Percentiles rank a stretch among this genome's conserved stretches.
These are phyloP conservation scores for Busseola fusca DNA, from an alignment of 2,888 invertebrate genomes.

Conservation along the genomic window DNA sequence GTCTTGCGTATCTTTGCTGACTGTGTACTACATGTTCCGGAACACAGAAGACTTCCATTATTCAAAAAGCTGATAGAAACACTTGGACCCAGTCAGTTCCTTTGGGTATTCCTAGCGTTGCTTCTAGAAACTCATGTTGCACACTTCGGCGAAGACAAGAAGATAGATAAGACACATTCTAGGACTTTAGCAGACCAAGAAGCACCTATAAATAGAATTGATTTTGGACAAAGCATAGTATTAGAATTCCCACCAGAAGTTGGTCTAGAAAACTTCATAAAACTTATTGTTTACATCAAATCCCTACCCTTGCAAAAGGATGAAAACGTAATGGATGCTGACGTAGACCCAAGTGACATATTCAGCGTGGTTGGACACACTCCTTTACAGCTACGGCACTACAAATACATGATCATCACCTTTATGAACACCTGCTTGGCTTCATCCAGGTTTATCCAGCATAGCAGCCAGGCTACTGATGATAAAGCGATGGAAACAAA, in stretches of 20 bases:
- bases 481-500: conserved; percentile 87
- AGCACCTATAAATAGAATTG: conserved; percentile 89
- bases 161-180: conserved; percentile 72
- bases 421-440: conserved; percentile 92
- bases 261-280: conserved; percentile 90
- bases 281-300: conserved; percentile 91
- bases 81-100: conserved; percentile 90
- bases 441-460: conserved; percentile 91
- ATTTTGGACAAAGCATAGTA: conserved; percentile 91
- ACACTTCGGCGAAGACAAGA: conserved; percentile 86
- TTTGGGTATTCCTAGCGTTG: conserved; percentile 92
- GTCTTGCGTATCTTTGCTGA: conserved; percentile 97
- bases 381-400: conserved; percentile 94
- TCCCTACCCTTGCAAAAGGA: conserved; percentile 91
- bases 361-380: conserved; percentile 91
- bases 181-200: conserved; percentile 81
- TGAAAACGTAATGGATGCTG: conserved; percentile 82
- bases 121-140: conserved; percentile 92
- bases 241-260: conserved; percentile 91
- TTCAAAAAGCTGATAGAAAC: conserved; percentile 94
- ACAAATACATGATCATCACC: conserved; percentile 93
- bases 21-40: conserved; percentile 97
- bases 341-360: conserved; percentile 83
- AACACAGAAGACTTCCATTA: conserved; percentile 95
- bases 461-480: conserved; percentile 88